Evolutionary conservation across 2,797 vertebrate genomes (phyloP).

Genomic region (Danio jaintianensis): DNA sequence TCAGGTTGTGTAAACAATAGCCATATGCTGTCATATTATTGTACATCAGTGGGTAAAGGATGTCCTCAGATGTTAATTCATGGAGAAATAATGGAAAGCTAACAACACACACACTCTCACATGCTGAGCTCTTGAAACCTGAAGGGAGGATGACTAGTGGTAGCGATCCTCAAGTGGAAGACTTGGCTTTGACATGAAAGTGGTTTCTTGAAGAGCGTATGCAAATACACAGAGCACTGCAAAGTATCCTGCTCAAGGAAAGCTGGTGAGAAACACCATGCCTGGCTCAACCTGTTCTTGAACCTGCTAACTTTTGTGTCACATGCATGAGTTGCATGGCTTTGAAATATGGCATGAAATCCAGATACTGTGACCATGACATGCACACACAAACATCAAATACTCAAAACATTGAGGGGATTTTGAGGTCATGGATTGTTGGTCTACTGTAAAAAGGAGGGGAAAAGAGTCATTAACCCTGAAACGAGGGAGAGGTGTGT

Average conservation of each 20-base stretch:
- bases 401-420: conserved; percentile 12
- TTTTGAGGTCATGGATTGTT: conserved; percentile 34
- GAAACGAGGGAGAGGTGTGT: conserved; percentile 8
- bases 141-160: conserved; percentile 74
- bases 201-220: conserved; percentile 72
- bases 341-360: conserved; percentile 21
- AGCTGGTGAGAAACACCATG: conserved; percentile 22
- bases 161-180: conserved; percentile 76
- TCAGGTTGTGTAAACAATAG: conserved; percentile 60
- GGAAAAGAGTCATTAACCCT: conserved; percentile 43
- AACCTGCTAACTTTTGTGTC: conserved; percentile 23
- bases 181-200: conserved; percentile 84
- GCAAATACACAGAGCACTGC: conserved; percentile 57
- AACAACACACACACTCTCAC: conserved; percentile 73
- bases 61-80: conserved; percentile 82
- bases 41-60: conserved; percentile 71
- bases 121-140: conserved; percentile 77
- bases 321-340: neutral
- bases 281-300: conserved; percentile 38
- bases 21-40: conserved; percentile 61
- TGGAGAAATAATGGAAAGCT: conserved; percentile 83
- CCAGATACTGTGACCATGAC: conserved; percentile 10
- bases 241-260: conserved; percentile 33
- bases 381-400: neutral
- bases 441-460: conserved; percentile 60